A percentile compares a stretch with the other conserved stretches of the same genome.
These are phyloP conservation scores for Stenodema calcarata DNA, from an alignment of 2,888 invertebrate genomes.

Conservation along the genomic window DNA sequence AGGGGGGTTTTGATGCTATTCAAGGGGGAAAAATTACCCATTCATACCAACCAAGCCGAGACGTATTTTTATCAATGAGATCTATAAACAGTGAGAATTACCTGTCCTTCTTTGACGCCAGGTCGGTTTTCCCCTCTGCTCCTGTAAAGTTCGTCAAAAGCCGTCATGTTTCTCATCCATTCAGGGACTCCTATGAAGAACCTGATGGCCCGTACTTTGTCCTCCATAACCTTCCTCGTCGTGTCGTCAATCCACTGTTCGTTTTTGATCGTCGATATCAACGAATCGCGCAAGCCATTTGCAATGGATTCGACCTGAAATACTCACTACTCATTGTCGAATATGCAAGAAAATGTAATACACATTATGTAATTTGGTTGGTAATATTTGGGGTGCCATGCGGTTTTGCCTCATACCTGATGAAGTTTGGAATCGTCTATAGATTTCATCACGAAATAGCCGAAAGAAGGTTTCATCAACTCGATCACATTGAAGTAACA, in stretches of 20 bases:
- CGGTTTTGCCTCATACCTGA: not conserved
- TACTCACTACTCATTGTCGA: not conserved
- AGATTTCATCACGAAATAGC: not conserved
- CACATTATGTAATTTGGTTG: no score
- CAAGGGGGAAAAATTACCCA: no score
- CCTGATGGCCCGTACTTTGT: conserved; percentile 73
- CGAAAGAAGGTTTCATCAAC: conserved; percentile 28
- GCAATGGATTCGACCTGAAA: not conserved
- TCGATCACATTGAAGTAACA: conserved; percentile 30
- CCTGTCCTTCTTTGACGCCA: conserved; percentile 41
- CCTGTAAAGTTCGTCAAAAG: conserved; percentile 27
- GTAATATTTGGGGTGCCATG: no score
- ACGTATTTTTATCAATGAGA: no score
- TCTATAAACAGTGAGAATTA: not conserved
- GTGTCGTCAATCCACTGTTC: conserved; percentile 81
- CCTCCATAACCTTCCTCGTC: conserved; percentile 72
- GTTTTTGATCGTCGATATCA: conserved; percentile 69
- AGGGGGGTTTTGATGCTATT: no score
- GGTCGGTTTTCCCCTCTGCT: conserved; percentile 33
- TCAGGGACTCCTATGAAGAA: conserved; percentile 83
- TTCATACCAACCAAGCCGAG: no score
- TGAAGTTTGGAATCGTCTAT: not conserved
- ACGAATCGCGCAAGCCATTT: not conserved
- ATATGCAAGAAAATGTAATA: no score
- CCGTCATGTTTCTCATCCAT: conserved; percentile 65